A percentile compares a stretch with the other conserved stretches of the same genome.
phyloP scores from a whole-genome alignment of 2,113 vertebrate species.

The Stictonetta naevosa region DNA sequence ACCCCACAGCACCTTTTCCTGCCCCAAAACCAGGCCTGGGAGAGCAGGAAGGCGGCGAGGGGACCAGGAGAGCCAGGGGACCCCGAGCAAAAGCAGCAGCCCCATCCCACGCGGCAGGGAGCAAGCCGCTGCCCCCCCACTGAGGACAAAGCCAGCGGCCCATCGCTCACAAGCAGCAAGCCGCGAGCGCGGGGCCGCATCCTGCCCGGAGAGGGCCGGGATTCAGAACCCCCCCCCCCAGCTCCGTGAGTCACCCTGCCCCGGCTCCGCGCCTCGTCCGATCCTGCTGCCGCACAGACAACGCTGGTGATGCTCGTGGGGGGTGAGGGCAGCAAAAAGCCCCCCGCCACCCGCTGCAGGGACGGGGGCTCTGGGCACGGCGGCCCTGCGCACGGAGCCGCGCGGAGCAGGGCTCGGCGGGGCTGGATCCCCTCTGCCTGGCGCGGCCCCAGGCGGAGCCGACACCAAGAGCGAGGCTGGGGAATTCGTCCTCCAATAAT shows the following conservation, averaged over 20 bases:
- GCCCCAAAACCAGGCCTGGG: background rate
- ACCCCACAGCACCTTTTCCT: background rate
- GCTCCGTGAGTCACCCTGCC: constrained; percentile 17
- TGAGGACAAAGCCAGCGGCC: constrained; percentile 64
- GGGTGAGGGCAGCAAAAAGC: background rate
- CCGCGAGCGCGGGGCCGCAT: constrained; percentile 40
- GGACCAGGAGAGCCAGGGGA: background rate
- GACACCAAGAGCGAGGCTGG: background rate
- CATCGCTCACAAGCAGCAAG: background rate
- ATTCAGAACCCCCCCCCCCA: constrained; percentile 35
- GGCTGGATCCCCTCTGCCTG: background rate
- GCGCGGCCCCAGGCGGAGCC: background rate
- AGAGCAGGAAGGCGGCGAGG: background rate
- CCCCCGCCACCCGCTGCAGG: background rate
- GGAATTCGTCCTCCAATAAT: constrained; percentile 58
- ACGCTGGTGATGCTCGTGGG: background rate
- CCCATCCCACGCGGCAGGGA: background rate
- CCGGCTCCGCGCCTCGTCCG: background rate
- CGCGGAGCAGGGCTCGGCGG: background rate
- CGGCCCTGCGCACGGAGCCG: background rate
- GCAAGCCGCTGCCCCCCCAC: constrained; percentile 9
- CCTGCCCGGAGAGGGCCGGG: constrained; percentile 41
- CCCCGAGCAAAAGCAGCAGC: background rate
- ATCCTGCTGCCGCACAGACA: background rate
- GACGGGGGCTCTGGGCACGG: accelerated